Conservation (phyloP, 2,797 vertebrate species). For the Falco naumanni region DNA sequence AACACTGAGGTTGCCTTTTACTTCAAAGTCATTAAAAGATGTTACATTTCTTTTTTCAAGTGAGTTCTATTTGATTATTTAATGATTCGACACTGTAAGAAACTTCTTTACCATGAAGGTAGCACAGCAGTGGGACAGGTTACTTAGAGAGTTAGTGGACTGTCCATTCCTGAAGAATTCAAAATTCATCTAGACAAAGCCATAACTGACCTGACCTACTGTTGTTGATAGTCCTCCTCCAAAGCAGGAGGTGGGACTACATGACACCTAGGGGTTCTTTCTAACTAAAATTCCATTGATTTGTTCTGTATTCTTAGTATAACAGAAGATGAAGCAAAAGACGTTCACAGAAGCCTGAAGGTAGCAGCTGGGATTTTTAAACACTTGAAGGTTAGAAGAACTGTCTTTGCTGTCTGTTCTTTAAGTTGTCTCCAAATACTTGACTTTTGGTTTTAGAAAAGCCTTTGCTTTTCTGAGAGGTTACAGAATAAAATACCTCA, state of each 20-base stretch:
- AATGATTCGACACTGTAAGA: background rate
- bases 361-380: constrained; percentile 95
- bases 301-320: constrained; percentile 75
- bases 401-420: background rate
- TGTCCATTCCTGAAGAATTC: background rate
- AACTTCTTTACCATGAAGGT: background rate
- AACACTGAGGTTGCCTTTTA: background rate
- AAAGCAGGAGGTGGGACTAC: background rate
- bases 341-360: constrained; percentile 95
- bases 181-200: background rate
- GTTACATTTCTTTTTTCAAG: background rate
- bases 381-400: constrained; percentile 89
- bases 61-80: background rate
- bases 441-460: background rate
- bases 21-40: background rate
- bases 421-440: background rate
- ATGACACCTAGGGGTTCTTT: background rate
- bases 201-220: background rate
- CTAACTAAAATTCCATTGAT: background rate
- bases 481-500: background rate
- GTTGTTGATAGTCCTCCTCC: background rate
- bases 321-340: constrained; percentile 95
- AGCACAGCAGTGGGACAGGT: background rate
- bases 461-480: background rate
- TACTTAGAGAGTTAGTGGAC: background rate